These are phyloP conservation scores for Protobothrops mucrosquamatus DNA, from an alignment of 2,113 vertebrate species.

Conservation along the genomic window DNA sequence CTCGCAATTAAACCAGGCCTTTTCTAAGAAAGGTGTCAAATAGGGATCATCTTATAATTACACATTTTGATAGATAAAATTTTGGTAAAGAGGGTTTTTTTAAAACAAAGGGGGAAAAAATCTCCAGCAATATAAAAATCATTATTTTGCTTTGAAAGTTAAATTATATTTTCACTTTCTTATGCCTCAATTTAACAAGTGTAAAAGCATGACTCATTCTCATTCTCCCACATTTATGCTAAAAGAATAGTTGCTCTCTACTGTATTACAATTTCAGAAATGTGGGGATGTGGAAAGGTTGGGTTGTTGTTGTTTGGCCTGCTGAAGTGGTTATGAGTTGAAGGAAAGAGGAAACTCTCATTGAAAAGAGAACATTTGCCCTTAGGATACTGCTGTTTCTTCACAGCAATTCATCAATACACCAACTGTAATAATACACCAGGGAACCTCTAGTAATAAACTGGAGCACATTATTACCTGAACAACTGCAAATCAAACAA, in stretches of 20 bases:
- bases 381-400: slow-evolving; percentile 2
- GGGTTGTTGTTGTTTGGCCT: not conserved
- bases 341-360: not conserved
- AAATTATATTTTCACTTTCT: slow-evolving; percentile 7
- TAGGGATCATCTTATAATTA: not conserved
- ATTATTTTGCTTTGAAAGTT: slow-evolving; percentile 18
- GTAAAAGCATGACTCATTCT: not conserved
- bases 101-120: slow-evolving; percentile 12
- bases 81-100: not conserved
- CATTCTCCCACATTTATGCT: not conserved
- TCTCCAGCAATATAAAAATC: not conserved
- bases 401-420: slow-evolving; percentile 16
- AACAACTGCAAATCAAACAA: slow-evolving; percentile 11
- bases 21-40: not conserved
- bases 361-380: slow-evolving; percentile 4
- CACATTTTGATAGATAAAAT: slow-evolving; percentile 14
- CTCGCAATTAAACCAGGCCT: not conserved
- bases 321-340: slow-evolving; percentile 18
- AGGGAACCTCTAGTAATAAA: slow-evolving; percentile 21
- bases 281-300: not conserved
- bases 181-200: slow-evolving; percentile 8
- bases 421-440: slow-evolving; percentile 27
- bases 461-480: slow-evolving; percentile 13
- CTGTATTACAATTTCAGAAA: slow-evolving; percentile 24
- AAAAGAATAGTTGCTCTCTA: slow-evolving; percentile 8